Evolutionary conservation across 2,797 vertebrate genomes (phyloP).

Genomic region (Sciurus carolinensis): DNA sequence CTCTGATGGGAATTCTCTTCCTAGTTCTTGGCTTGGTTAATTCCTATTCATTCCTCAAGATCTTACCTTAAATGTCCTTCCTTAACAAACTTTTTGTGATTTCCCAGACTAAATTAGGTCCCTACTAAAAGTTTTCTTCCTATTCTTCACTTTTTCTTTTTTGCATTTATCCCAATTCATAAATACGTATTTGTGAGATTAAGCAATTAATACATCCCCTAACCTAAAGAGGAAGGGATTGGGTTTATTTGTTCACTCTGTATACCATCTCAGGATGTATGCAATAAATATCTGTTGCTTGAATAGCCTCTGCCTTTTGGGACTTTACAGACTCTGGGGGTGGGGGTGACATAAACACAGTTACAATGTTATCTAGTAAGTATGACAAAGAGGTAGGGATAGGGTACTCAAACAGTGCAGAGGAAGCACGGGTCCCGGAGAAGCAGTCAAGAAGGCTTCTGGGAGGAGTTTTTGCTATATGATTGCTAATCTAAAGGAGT

Average conservation of each 20-base stretch:
- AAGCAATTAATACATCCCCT: background rate
- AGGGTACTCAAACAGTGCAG: background rate
- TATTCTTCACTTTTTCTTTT: background rate
- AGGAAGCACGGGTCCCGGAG: background rate
- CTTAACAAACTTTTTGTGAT: background rate
- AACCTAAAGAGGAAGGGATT: background rate
- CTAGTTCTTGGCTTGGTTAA: background rate
- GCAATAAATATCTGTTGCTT: background rate
- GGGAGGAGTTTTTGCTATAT: background rate
- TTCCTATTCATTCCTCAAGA: background rate
- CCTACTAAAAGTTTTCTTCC: background rate
- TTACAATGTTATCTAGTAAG: background rate
- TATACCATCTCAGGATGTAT: background rate
- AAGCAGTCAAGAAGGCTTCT: background rate
- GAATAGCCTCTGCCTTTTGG: background rate
- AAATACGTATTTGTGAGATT: background rate
- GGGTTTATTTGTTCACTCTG: background rate
- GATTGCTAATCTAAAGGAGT: too few species aligned
- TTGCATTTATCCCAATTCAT: background rate
- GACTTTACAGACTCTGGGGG: background rate
- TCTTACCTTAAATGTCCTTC: background rate
- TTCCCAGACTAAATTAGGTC: background rate
- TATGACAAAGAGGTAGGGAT: background rate
- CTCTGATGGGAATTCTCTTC: background rate
- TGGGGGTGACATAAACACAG: background rate